Percentiles rank a stretch among this genome's conserved stretches.
Evolutionary conservation across 2,888 invertebrate genomes (phyloP).

Genomic region (Anagyrus pseudococci): DNA sequence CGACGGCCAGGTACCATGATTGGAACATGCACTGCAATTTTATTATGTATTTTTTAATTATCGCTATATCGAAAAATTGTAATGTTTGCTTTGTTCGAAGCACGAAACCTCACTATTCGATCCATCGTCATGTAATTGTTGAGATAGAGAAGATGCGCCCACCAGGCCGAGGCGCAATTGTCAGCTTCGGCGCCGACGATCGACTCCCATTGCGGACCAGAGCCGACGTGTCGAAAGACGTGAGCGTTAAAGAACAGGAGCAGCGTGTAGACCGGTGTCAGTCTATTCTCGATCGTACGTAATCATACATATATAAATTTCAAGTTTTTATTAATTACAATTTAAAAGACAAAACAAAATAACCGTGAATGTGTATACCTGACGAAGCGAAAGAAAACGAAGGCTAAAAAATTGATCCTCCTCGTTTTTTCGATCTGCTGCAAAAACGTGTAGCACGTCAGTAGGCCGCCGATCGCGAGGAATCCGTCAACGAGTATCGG

Average conservation of each 20-base stretch:
- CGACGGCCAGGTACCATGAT: slow-evolving; percentile 47
- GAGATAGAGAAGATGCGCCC: slow-evolving; percentile 50
- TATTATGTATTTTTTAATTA: slow-evolving; percentile 4
- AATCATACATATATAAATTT: not conserved
- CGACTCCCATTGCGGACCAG: slow-evolving; percentile 50
- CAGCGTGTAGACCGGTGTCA: slow-evolving; percentile 47
- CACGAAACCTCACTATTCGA: slow-evolving; percentile 36
- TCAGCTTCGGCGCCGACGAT: slow-evolving; percentile 42
- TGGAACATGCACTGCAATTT: slow-evolving; percentile 49
- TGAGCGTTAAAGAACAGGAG: slow-evolving; percentile 46
- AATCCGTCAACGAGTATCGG: slow-evolving; percentile 47
- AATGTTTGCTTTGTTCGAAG: not conserved
- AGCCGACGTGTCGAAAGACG: slow-evolving; percentile 46
- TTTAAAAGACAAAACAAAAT: not conserved
- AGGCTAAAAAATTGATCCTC: slow-evolving; percentile 29
- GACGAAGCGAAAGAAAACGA: not conserved
- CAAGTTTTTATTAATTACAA: not conserved
- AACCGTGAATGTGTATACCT: not conserved
- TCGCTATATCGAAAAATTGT: not conserved
- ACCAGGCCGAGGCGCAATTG: slow-evolving; percentile 49
- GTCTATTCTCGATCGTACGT: slow-evolving; percentile 35
- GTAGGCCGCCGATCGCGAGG: slow-evolving; percentile 47
- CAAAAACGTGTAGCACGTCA: slow-evolving; percentile 46
- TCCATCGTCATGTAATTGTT: slow-evolving; percentile 48
- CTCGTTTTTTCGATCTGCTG: slow-evolving; percentile 44